phyloP scores from a whole-genome alignment of 2,888 invertebrate genomes.

The Nemapogon koenigi region DNA sequence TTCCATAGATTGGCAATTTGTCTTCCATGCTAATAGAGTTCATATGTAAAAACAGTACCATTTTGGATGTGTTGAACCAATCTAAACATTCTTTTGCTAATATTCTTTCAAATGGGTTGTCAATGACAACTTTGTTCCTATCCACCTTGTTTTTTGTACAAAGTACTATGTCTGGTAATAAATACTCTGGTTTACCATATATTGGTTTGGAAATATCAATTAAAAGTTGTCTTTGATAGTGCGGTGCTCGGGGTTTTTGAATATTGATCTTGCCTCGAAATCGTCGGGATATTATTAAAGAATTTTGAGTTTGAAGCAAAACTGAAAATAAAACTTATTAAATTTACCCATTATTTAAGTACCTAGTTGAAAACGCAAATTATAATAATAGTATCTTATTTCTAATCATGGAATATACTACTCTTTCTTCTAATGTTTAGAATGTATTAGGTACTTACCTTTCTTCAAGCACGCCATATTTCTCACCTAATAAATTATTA shows the following conservation, averaged over 20 bases:
- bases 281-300: constrained; percentile 65
- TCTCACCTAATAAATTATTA: too few species aligned
- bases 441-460: too few species aligned
- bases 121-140: constrained; percentile 30
- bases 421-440: too few species aligned
- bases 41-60: constrained; percentile 74
- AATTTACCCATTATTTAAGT: too few species aligned
- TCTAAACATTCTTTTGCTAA: constrained; percentile 74
- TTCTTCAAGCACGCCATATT: too few species aligned
- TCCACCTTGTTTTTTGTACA: constrained; percentile 45
- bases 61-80: constrained; percentile 73
- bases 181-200: constrained; percentile 50
- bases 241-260: constrained; percentile 73
- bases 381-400: too few species aligned
- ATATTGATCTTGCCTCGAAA: constrained; percentile 81
- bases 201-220: constrained; percentile 71
- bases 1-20: constrained; percentile 67
- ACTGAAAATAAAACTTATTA: too few species aligned
- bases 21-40: constrained; percentile 75
- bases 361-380: too few species aligned
- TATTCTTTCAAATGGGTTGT: constrained; percentile 76
- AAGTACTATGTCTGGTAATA: constrained; percentile 46
- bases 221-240: constrained; percentile 71
- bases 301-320: constrained; percentile 41
- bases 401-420: too few species aligned